Evolutionary conservation across 2,888 invertebrate species (phyloP).

Genomic region (Abrostola tripartita): DNA sequence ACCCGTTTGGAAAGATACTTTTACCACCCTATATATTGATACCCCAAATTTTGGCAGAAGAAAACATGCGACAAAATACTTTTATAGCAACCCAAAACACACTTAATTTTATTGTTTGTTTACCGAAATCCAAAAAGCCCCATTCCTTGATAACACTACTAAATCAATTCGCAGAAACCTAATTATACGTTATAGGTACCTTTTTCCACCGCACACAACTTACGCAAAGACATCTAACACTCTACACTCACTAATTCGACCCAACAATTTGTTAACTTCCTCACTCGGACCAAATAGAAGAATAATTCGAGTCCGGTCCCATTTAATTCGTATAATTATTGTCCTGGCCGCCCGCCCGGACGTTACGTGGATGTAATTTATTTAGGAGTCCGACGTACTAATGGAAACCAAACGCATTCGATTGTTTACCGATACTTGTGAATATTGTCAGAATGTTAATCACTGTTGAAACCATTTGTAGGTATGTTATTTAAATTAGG

Average conservation of each 20-base stretch:
- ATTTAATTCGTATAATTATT: constrained; percentile 53
- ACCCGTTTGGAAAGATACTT: too few relatives aligned
- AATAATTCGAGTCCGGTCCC: constrained; percentile 33
- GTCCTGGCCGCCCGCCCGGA: constrained; percentile 26
- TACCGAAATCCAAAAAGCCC: not conserved
- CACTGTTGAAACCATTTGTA: not conserved
- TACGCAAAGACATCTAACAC: constrained; percentile 42
- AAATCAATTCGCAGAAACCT: not conserved
- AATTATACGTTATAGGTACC: not conserved
- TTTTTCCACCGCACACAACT: constrained; percentile 13
- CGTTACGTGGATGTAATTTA: constrained; percentile 44
- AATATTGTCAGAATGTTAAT: constrained; percentile 9
- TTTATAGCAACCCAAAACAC: too few relatives aligned
- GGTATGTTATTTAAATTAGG: not conserved
- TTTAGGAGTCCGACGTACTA: constrained; percentile 37
- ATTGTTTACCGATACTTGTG: constrained; percentile 19
- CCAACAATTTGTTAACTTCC: constrained; percentile 53
- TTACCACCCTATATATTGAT: too few relatives aligned
- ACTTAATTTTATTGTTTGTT: constrained; percentile 12
- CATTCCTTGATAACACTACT: not conserved
- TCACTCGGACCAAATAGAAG: constrained; percentile 37
- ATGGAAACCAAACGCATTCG: constrained; percentile 12
- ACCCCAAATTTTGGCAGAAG: too few relatives aligned
- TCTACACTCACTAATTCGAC: constrained; percentile 33
- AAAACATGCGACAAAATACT: too few relatives aligned